Evolutionary conservation across 92 coral and sea anemone genomes (phyloP).

Genomic region (Porites cylindrica): DNA sequence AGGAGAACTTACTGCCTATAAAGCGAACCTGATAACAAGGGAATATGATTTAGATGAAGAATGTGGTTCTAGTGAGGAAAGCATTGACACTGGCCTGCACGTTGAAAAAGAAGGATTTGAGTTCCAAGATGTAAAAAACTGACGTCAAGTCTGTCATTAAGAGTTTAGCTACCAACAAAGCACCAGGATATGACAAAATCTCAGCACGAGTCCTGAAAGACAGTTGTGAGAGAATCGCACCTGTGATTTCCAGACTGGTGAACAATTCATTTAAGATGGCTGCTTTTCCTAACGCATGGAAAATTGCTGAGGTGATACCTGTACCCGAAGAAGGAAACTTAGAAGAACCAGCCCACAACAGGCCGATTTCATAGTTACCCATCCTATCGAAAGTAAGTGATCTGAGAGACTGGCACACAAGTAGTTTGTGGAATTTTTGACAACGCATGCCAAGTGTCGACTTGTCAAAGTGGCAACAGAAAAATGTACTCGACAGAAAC

Average conservation of each 20-base stretch:
- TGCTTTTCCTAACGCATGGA: too few relatives aligned
- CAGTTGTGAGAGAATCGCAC: too few relatives aligned
- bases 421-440: too few relatives aligned
- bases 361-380: constrained; percentile 55
- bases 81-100: not conserved
- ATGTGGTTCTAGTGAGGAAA: constrained; percentile 42
- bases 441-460: not conserved
- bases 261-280: constrained; percentile 26
- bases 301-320: too few relatives aligned
- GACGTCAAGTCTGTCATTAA: too few relatives aligned
- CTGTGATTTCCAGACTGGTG: not conserved
- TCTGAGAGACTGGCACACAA: not conserved
- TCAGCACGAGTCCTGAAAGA: not conserved
- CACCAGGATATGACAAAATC: too few relatives aligned
- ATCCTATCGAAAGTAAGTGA: constrained; percentile 48
- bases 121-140: too few relatives aligned
- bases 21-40: too few relatives aligned
- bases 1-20: too few relatives aligned
- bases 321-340: constrained; percentile 15
- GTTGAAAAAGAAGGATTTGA: too few relatives aligned
- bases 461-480: constrained; percentile 49
- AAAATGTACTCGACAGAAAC: not conserved
- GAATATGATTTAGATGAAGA: constrained; percentile 41
- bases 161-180: too few relatives aligned
- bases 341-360: constrained; percentile 43